A percentile compares a stretch with the other conserved stretches of the same genome.
Evolutionary conservation across 2,797 vertebrate genomes (phyloP).

Genomic region (Tokudaia muenninki): DNA sequence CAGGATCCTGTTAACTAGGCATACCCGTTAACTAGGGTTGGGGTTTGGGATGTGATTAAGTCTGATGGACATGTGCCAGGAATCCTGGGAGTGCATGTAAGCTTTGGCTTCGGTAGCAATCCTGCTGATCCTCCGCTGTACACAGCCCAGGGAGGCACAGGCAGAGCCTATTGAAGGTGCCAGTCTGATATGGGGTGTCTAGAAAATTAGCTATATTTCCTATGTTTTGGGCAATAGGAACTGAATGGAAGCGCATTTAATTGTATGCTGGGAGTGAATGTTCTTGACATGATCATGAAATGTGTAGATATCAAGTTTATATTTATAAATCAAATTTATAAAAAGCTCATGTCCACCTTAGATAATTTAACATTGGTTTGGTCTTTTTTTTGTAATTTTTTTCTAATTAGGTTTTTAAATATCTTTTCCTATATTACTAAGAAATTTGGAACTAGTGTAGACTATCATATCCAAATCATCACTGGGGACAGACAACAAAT

Average conservation of each 20-base stretch:
- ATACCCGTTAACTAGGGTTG: not conserved
- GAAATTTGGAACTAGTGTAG: not conserved
- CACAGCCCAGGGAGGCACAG: not conserved
- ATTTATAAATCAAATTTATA: conserved; percentile 21
- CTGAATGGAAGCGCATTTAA: conserved; percentile 4
- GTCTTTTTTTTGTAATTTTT: conserved; percentile 9
- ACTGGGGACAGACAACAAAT: conserved; percentile 1
- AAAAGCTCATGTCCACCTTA: conserved; percentile 26
- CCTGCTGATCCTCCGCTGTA: not conserved
- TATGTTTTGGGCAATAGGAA: not conserved
- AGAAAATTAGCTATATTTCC: conserved; percentile 41
- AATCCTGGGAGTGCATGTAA: not conserved
- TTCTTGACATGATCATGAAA: conserved; percentile 26
- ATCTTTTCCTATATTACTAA: conserved; percentile 1
- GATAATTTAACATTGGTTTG: conserved; percentile 49
- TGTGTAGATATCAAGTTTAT: conserved; percentile 16
- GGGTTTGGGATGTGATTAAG: not conserved
- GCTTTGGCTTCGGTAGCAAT: not conserved
- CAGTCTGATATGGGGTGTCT: not conserved
- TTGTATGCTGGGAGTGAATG: not conserved
- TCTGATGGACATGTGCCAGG: not conserved
- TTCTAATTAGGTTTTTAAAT: not conserved
- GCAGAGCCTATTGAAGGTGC: not conserved
- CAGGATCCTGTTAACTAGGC: not conserved
- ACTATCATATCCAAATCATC: conserved; percentile 22